These are phyloP conservation scores for Fregetta grallaria DNA, from an alignment of 2,113 vertebrate species.

Conservation along the genomic window DNA sequence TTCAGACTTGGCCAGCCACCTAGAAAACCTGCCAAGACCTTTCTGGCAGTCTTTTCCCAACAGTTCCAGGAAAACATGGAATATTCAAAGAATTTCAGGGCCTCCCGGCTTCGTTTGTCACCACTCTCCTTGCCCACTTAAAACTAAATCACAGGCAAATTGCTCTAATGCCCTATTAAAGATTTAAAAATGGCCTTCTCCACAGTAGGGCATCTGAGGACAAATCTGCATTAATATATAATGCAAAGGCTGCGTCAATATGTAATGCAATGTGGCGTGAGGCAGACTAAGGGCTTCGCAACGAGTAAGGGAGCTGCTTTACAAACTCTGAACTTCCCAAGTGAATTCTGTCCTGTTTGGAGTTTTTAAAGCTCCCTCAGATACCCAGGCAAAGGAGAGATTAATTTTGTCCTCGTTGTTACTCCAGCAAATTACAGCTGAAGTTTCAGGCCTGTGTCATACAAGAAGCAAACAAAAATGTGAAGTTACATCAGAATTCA, in stretches of 20 bases:
- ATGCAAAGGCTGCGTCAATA: neutral
- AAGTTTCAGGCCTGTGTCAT: neutral
- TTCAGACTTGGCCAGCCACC: slow-evolving; percentile 55
- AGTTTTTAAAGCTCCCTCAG: neutral
- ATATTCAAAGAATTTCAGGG: slow-evolving; percentile 50
- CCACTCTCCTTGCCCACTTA: slow-evolving; percentile 48
- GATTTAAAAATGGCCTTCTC: slow-evolving; percentile 34
- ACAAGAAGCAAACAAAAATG: neutral
- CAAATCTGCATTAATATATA: slow-evolving; percentile 1
- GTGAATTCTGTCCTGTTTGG: neutral
- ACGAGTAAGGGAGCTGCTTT: neutral
- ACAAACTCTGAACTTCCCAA: neutral
- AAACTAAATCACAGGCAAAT: slow-evolving; percentile 49
- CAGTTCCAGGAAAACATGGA: slow-evolving; percentile 67
- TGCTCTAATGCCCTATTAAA: slow-evolving; percentile 54
- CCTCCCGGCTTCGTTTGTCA: slow-evolving; percentile 42
- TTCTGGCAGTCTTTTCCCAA: slow-evolving; percentile 40
- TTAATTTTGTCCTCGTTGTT: neutral
- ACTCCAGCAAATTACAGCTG: neutral
- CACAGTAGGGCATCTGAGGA: slow-evolving; percentile 18
- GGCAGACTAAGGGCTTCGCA: neutral
- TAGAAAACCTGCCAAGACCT: slow-evolving; percentile 57
- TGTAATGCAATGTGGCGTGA: neutral
- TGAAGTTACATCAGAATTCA: neutral
- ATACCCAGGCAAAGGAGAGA: neutral